Base-by-base conservation (phyloP, 2,797 vertebrate genomes). In the Cuniculus paca region DNA sequence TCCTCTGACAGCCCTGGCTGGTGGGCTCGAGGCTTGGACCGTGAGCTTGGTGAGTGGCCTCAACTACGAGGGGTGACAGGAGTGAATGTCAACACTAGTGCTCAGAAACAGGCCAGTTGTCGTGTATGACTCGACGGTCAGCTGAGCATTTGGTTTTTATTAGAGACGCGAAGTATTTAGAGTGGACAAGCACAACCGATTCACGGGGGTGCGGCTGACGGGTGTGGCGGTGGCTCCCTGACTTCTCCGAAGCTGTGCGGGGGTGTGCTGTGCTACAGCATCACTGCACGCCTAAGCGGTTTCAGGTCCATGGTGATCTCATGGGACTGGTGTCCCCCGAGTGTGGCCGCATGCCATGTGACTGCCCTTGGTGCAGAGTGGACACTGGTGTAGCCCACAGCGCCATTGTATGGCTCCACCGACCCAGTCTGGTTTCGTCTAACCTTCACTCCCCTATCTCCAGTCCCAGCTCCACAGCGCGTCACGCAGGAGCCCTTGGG, bases 61-160 rank as follows among this genome's bases (percentile, higher is more conserved):
- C 20, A 12, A 45, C 70, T 1, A 4, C 3, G 6, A 20, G 8
- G 42, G 45, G 26, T 19, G 45, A 9, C 1, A 8, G 39, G 28
- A 19, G 70, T 74, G 4, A 42, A 28, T 6, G 19, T 5, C 4
- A 72, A 3, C 36, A 1, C 34, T n/a, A 36, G 17, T 42, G 68
- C 31, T 63, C 14, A 39, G 17, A 11, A 39, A 6, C n/a, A 3
- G 10, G 8, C 17, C 34, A 36, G 14, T 2, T 2, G 65, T 14
- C 34, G n/a, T 2, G 6, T 17, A 2, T 22, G n/a, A 10, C 6
- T 7, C 19, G 0, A 5, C n/a, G 16, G 2, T 7, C 19, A 5
- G 36, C 36, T 10, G n/a, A 13, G 68, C 19, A 1, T 13, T 26
- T 13, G n/a, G 70, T 39, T 72, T 24, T 72, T 26, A 1, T 26